These are phyloP conservation scores for Megaleporinus macrocephalus DNA, from an alignment of 2,113 vertebrate genomes.

Conservation along the genomic window DNA sequence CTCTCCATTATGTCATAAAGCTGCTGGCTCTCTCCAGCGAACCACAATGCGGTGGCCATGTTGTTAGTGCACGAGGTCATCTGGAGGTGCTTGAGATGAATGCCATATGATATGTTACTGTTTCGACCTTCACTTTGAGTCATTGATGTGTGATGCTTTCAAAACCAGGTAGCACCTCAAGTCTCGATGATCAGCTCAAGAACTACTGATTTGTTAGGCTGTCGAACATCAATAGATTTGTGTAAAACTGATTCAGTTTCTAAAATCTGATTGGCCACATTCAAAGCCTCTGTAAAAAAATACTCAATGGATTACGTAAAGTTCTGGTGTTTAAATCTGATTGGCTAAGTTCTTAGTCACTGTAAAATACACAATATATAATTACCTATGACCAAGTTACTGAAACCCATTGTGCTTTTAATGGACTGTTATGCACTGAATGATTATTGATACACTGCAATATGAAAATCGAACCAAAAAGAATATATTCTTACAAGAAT, in stretches of 20 bases:
- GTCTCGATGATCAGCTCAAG: background rate
- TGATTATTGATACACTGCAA: no score
- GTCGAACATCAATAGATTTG: no score
- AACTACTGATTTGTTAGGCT: background rate
- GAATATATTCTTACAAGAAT: no score
- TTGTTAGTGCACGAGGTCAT: constrained; percentile 21
- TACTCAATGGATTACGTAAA: no score
- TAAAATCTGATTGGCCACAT: no score
- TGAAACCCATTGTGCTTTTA: background rate
- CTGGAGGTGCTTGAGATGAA: constrained; percentile 27
- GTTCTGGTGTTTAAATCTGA: no score
- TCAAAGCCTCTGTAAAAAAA: no score
- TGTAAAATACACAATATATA: no score
- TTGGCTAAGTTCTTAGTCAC: no score
- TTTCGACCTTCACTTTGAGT: constrained; percentile 7
- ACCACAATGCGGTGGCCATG: background rate
- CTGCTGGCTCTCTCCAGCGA: constrained; percentile 25
- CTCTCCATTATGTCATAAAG: constrained; percentile 41
- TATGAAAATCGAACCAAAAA: no score
- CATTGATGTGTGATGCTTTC: background rate
- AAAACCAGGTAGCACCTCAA: background rate
- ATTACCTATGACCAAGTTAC: no score
- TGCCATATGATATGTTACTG: constrained; percentile 19
- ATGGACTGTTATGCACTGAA: background rate
- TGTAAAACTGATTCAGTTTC: no score